Evolutionary conservation across 2,888 invertebrate genomes (phyloP), one percentile per base, ranked within the genome.

Genomic region (Trisateles emortualis): DNA sequence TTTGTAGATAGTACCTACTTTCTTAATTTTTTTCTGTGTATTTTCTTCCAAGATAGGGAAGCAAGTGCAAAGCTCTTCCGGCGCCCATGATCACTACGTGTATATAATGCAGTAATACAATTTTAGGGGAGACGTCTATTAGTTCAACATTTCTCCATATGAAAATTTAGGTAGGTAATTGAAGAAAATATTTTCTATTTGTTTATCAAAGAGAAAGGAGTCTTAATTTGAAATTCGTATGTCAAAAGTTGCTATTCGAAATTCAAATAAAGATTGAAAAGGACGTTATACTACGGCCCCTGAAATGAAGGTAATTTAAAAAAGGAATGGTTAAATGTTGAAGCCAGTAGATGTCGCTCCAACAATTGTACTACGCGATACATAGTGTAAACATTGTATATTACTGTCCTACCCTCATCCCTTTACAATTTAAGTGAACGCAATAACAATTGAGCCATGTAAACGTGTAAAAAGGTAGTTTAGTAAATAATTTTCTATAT

Each of bases 381-480:
- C 53, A 58, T 49, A 49, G 57, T 59, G 53, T 64, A 59, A 56
- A 62, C 69, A 64, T 76, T 77, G 76, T 78, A 78, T 68, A 71
- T 72, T 74, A 64, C 74, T 73, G 52, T 74, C 81, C 75, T 64
- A 47, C 72, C 81, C 79, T 67, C 55, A 64, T 64, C 73, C 74
- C 77, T 74, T 78, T 87, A 87, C 81, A 72, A 83, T 83, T 72
- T 88, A 88, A 87, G 86, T 75, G 72, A 84, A 82, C 75, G 90
- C 91, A 92, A 91, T 92, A 91, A 90, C 81, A 82, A 78, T 87
- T 90, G 90, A 91, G 81, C 88, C 88, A 84, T 84, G 74, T 83
- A 78, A n/a, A 81, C 79, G 78, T 87, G 86, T 90, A 90, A 83
- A 90, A 89, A 87, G 63, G 79, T 90, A 91, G 88, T 70, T 77